Evolutionary conservation across 53 echinoderm and acorn worm genomes (phyloP), one percentile per base, ranked within the genome.

Genomic region (Arbacia lixula): DNA sequence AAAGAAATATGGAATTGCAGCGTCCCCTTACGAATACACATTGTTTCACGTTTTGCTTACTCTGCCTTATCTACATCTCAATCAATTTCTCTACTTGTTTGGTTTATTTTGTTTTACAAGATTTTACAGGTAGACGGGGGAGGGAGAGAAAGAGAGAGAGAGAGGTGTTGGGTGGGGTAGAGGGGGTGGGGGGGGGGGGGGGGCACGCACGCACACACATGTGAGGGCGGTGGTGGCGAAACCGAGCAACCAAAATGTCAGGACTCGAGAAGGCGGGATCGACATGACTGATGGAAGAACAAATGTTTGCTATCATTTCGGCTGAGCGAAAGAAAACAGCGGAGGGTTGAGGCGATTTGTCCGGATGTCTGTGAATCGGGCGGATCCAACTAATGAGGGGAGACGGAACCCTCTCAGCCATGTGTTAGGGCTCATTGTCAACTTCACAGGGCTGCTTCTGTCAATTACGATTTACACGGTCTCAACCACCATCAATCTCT

Each of bases 221-320:
- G n/a, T n/a, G n/a, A n/a, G n/a, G n/a, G n/a, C n/a, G n/a, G n/a
- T n/a, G n/a, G n/a, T n/a, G n/a, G n/a, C n/a, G n/a, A n/a, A n/a
- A n/a, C n/a, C 58, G 27, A 29, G 25, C 58, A 58, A 12, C 9
- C 25, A 58, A 25, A 58, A 58, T 27, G 58, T 58, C 58, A 25
- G 58, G 24, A 29, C 58, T 58, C 2, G 26, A 58, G 10, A 24
- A 14, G 61, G 61, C 61, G 12, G 17, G 17, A 12, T 37, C n/a
- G 38, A 66, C 20, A 66, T 66, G 66, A 66, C 66, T 66, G 66
- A 66, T 66, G 36, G 66, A 36, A 66, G 66, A 66, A 66, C 66
- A 66, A 66, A 66, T 66, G 66, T 66, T 66, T 66, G 66, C 66
- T 66, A 66, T n/a, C n/a, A n/a, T 66, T 66, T 66, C 66, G 36